Evolutionary conservation across 2,113 vertebrate species (phyloP), one percentile per base, ranked within the genome.

Genomic region (Rhabdomys dilectus): DNA sequence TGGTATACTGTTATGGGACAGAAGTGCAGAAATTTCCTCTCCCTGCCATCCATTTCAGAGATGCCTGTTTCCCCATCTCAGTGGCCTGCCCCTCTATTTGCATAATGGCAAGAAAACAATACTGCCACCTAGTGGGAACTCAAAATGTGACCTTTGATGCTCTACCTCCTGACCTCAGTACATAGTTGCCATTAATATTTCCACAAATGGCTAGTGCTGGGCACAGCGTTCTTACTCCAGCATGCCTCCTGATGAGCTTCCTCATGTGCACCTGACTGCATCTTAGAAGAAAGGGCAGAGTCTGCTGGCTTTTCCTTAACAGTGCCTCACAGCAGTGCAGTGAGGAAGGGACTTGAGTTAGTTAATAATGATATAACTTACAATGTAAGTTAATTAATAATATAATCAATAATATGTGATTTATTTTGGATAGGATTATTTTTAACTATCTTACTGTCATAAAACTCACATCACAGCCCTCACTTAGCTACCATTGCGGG

Each of bases 111-210:
- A 97, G 98, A 97, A 98, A 98, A 51, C 98, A 98, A 98, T 97
- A 97, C 98, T 98, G 98, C 98, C 98, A 98, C 97, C 98, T 98
- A 98, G 98, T 98, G 98, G 98, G 97, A 96, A 68, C 94, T 96
- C 95, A 86, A 60, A 95, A 95, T 97, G 97, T 97, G 98, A 97
- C 96, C 96, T 97, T 84, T 34, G 24, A 1, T 16, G 60, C 86
- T 97, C 91, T 97, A 96, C 97, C 94, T 92, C 77, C 89, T 96
- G 80, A 96, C 85, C 75, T 90, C 48, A 48, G 45, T 9, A 5
- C 26, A 34, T 34, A 72, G 60, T 76, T 78, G 4, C 45, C 66
- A 68, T 89, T 86, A 89, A 64, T 80, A 86, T 64, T 72, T 95
- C 93, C 90, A n/a, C 9, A 12, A 80, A 75, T 53, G 48, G 31